Conservation (phyloP, 2,797 vertebrate species). For the Momotus momota region DNA sequence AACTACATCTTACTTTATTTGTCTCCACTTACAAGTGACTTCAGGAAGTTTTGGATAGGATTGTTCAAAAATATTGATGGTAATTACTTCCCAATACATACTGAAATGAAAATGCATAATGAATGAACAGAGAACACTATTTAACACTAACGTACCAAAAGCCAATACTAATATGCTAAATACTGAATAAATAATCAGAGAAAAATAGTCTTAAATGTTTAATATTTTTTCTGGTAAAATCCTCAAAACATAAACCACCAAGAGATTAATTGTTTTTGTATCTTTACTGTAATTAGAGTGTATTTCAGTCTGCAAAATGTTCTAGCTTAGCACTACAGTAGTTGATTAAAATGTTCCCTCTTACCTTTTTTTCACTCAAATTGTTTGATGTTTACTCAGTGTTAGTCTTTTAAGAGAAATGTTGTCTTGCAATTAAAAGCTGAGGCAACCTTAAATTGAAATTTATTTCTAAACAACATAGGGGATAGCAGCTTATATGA, state of each 20-base stretch:
- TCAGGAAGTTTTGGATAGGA: constrained; percentile 89
- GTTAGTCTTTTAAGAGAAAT: background rate
- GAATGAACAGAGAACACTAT: background rate
- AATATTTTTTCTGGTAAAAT: background rate
- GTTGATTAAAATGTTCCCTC: background rate
- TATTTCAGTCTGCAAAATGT: background rate
- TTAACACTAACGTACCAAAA: background rate
- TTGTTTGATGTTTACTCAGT: background rate
- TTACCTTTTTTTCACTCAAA: background rate
- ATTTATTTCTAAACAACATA: background rate
- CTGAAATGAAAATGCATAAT: background rate
- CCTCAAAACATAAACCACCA: background rate
- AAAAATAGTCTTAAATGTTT: background rate
- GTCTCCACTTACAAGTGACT: constrained; percentile 81
- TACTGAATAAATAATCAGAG: background rate
- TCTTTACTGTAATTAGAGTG: background rate
- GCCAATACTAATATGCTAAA: background rate
- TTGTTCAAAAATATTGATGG: constrained; percentile 88
- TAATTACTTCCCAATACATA: constrained; percentile 60
- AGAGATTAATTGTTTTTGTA: rapidly evolving
- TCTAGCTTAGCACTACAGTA: background rate
- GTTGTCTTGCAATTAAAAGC: background rate
- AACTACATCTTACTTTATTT: constrained; percentile 85
- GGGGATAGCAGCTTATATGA: background rate
- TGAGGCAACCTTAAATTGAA: background rate